A percentile compares a stretch with the other conserved stretches of the same genome.
phyloP scores from a whole-genome alignment of 2,113 vertebrate genomes.

The Mellivora capensis region DNA sequence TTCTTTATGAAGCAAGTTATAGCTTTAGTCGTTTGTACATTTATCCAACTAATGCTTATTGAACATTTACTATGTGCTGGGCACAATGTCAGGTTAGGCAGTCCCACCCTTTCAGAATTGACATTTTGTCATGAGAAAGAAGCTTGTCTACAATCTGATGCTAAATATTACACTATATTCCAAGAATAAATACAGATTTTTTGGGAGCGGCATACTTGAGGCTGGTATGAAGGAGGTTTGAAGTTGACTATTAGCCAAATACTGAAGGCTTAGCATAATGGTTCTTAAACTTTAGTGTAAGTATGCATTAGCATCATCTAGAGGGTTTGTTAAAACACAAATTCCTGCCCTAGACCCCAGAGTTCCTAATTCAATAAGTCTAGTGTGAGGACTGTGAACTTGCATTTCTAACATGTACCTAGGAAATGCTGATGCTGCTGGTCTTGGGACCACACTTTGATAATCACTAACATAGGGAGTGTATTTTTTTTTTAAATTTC shows the following conservation, averaged over 20 bases:
- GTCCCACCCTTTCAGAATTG: neutral
- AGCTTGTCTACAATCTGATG: neutral
- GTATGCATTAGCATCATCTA: neutral
- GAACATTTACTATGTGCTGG: neutral
- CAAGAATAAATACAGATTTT: neutral
- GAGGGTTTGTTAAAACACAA: neutral
- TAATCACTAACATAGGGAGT: neutral
- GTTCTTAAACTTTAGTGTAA: neutral
- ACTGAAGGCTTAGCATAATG: neutral
- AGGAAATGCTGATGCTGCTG: neutral
- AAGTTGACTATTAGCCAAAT: neutral
- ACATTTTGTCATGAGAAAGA: neutral
- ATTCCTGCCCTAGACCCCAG: neutral
- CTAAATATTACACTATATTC: neutral
- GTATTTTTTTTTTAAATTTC: too few relatives aligned
- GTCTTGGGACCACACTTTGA: neutral
- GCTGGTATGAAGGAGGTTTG: neutral
- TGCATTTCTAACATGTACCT: neutral
- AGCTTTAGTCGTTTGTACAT: neutral
- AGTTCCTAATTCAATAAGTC: neutral
- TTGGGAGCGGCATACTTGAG: too few relatives aligned
- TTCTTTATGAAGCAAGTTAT: neutral
- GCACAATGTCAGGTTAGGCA: neutral
- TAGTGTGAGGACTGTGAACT: neutral
- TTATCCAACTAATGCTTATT: neutral